Percentiles rank a stretch among this genome's conserved stretches.
Evolutionary conservation across 2,797 vertebrate genomes (phyloP).

Genomic region (Heliangelus exortis): DNA sequence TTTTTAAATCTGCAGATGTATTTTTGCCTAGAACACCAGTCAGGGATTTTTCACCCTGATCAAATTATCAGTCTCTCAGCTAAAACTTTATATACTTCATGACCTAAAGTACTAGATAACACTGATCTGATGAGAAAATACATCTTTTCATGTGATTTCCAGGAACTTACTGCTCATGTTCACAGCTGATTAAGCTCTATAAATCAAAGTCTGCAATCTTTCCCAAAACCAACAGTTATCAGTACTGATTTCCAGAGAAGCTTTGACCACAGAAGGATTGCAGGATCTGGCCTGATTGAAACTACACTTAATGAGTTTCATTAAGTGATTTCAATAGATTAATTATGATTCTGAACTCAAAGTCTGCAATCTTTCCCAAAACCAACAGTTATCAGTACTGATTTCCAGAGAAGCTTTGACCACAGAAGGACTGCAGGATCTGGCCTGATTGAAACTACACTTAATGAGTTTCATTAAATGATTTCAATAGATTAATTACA

Average conservation of each 20-base stretch:
- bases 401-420: not conserved
- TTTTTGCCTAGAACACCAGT: conserved; percentile 24
- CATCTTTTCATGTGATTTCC: not conserved
- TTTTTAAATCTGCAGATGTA: not conserved
- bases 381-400: not conserved
- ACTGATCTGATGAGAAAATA: not conserved
- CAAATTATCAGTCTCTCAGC: not conserved
- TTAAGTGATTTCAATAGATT: not conserved
- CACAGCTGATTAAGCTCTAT: not conserved
- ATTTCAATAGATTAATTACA: not conserved
- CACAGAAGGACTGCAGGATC: not conserved
- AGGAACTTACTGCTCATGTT: not conserved
- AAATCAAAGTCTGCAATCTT: not conserved
- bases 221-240: not conserved
- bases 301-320: not conserved
- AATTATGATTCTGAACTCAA: not conserved
- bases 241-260: not conserved
- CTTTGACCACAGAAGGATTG: not conserved
- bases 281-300: not conserved
- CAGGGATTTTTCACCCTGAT: not conserved
- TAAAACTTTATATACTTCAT: not conserved
- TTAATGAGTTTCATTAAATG: not conserved
- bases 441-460: not conserved
- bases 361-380: not conserved
- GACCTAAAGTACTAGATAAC: not conserved